Base-by-base conservation (phyloP, 2,888 invertebrate species). In the Catotricha subobsoleta region DNA sequence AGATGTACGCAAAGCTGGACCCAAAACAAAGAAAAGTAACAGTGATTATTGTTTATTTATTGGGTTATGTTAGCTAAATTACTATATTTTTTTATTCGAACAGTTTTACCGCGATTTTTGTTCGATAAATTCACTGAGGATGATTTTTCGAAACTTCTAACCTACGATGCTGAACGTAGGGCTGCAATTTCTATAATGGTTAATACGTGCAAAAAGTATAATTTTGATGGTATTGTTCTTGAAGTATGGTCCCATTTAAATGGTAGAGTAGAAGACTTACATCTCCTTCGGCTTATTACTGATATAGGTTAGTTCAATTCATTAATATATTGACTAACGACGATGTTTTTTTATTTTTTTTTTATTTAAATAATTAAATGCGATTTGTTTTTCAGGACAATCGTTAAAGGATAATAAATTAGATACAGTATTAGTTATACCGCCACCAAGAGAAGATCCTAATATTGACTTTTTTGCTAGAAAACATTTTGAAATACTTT, bases 191-290 rank as follows among this genome's bases (percentile, higher is more conserved):
- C 75, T 28, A 67, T 74, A 37, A 68, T 94, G 1, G 67, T 76
- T 28, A 72, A 78, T 45, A 67, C 72, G 12, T 76, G 78, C 46
- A 69, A 81, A 67, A 72, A 76, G 44, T 74, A 83, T 63, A 72
- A 76, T 47, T 90, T 95, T 61, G 78, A 87, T 62, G 97, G 97
- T 1, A 72, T 83, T 28, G 88, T 92, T 1, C 56, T 97, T 3
- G 95, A 97, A 64, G 71, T 92, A 39, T 86, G 92, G 76, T 79
- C 83, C 15, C 87, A 88, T 62, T 66, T 88, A 54, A 72, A 80
- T 51, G 70, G 80, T 49, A 65, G 77, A 52, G 66, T 71, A 2
- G 65, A 70, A 47, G 62, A 68, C 47, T 59, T 67, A 35, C 56
- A 65, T 39, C 66, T 81, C 41, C 65, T 74, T 39, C 67, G 69